Evolutionary conservation across 1,140 invertebrate genomes (phyloP).

Genomic region (Lordiphosa clarofinis): DNA sequence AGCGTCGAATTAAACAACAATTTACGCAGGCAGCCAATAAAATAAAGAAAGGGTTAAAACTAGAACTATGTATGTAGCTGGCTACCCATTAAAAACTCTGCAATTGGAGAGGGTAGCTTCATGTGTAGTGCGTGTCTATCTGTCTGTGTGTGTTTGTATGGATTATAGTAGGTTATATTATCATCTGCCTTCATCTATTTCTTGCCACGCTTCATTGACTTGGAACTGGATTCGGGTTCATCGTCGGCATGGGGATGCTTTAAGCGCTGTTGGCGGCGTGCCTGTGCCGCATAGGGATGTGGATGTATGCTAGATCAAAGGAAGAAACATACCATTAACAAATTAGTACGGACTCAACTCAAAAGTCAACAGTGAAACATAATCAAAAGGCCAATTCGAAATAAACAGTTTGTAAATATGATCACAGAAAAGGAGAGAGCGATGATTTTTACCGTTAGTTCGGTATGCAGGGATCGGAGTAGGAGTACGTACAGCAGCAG

Average conservation of each 20-base stretch:
- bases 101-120: neutral
- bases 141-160: slow-evolving; percentile 1
- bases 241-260: slow-evolving; percentile 52
- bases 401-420: slow-evolving; percentile 43
- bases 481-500: slow-evolving; percentile 41
- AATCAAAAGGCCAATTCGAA: slow-evolving; percentile 60
- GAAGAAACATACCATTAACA: neutral
- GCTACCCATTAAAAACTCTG: slow-evolving; percentile 9
- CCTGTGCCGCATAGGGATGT: slow-evolving; percentile 57
- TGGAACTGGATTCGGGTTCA: slow-evolving; percentile 15
- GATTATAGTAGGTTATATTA: too few species aligned
- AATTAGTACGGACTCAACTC: neutral
- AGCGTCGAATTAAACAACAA: neutral
- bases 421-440: slow-evolving; percentile 21
- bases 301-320: slow-evolving; percentile 45
- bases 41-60: slow-evolving; percentile 6
- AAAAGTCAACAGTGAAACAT: slow-evolving; percentile 28
- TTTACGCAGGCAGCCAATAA: neutral
- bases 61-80: slow-evolving; percentile 18
- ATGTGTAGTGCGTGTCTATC: slow-evolving; percentile 1
- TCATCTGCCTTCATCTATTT: slow-evolving; percentile 12
- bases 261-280: slow-evolving; percentile 43
- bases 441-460: slow-evolving; percentile 8
- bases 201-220: slow-evolving; percentile 47
- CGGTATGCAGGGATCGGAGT: slow-evolving; percentile 13